Percentiles rank a stretch among this genome's conserved stretches.
These are phyloP conservation scores for Synchiropus splendidus DNA, from an alignment of 2,113 vertebrate genomes.

Conservation along the genomic window DNA sequence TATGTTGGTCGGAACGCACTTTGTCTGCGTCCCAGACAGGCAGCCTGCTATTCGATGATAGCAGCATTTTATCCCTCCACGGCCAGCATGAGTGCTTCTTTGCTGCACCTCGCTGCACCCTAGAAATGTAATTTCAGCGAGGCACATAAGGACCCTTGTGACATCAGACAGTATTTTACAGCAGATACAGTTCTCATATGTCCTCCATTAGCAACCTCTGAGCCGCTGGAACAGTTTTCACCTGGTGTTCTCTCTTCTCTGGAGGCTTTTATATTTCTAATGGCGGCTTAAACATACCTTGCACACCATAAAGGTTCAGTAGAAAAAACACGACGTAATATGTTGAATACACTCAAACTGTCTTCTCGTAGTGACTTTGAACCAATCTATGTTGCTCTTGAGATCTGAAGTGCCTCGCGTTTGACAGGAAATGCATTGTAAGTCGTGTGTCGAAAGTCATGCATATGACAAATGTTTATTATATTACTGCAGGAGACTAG, in stretches of 20 bases:
- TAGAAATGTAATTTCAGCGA: constrained; percentile 37
- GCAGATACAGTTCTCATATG: constrained; percentile 21
- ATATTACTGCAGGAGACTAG: no score
- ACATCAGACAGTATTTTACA: constrained; percentile 25
- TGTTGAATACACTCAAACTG: no score
- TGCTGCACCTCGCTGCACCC: constrained; percentile 21
- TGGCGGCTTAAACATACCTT: constrained; percentile 3
- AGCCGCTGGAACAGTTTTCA: constrained; percentile 17
- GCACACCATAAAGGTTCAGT: no score
- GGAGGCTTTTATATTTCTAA: constrained; percentile 8
- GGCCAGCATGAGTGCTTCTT: constrained; percentile 10
- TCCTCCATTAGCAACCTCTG: constrained; percentile 29
- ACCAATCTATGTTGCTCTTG: no score
- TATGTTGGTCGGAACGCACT: constrained; percentile 31
- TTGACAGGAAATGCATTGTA: no score
- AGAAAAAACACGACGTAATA: no score
- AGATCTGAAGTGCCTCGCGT: no score
- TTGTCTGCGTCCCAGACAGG: constrained; percentile 19
- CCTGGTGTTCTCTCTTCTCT: constrained; percentile 6
- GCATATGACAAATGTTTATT: no score
- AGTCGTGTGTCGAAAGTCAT: no score
- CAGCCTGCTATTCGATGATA: constrained; percentile 9
- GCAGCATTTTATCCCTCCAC: constrained; percentile 23
- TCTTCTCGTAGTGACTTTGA: no score
- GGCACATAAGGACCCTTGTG: constrained; percentile 13